Conservation (phyloP, 2,113 vertebrate genomes). For the Herpailurus yagouaroundi region DNA sequence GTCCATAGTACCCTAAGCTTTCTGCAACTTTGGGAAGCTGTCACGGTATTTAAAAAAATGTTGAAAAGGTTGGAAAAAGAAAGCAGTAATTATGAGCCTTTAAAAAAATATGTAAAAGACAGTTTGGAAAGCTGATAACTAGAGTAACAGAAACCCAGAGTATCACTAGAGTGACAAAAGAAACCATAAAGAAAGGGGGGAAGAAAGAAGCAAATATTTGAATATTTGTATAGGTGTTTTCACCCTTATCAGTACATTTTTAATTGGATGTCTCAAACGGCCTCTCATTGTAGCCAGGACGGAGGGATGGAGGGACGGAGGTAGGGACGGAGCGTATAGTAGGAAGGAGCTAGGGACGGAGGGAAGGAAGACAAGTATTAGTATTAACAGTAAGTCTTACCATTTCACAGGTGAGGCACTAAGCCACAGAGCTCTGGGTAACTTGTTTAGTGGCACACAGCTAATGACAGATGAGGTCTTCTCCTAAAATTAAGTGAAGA, state of each 20-base stretch:
- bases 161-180: not conserved
- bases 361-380: not conserved
- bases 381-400: not conserved
- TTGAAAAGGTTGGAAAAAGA: constrained; percentile 35
- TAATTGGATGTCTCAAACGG: not conserved
- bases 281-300: not conserved
- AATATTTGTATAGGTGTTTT: not conserved
- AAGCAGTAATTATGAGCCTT: not conserved
- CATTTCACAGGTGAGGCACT: not conserved
- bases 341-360: too few relatives aligned
- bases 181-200: not conserved
- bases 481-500: not conserved
- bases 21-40: not conserved
- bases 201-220: not conserved
- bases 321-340: too few relatives aligned
- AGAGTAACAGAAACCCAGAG: not conserved
- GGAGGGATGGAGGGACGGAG: too few relatives aligned
- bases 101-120: not conserved
- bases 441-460: not conserved
- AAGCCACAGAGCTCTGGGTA: not conserved
- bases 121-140: not conserved
- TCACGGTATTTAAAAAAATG: not conserved
- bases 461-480: not conserved
- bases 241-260: not conserved
- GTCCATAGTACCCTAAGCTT: not conserved